Conservation (phyloP, 2,113 vertebrate genomes). For the human (Homo sapiens) region DNA sequence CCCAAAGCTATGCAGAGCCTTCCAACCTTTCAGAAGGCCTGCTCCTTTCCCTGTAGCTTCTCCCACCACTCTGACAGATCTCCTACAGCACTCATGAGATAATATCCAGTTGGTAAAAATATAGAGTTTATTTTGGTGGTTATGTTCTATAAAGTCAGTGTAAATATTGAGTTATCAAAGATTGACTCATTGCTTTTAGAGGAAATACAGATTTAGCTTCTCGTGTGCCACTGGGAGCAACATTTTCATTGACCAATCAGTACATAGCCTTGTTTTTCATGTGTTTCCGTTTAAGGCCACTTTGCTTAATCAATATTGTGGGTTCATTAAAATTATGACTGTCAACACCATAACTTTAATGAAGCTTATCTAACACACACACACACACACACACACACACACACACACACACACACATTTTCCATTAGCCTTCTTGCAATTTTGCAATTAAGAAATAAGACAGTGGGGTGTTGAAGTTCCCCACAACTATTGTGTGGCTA, state of each 20-base stretch:
- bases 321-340: background rate
- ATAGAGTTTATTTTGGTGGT: background rate
- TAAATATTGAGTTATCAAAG: background rate
- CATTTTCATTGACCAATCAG: background rate
- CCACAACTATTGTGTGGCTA: too few relatives aligned
- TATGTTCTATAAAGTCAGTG: background rate
- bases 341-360: background rate
- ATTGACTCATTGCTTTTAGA: background rate
- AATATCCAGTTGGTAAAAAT: background rate
- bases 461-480: background rate
- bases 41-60: too few relatives aligned
- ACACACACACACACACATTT: too few relatives aligned
- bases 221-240: background rate
- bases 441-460: background rate
- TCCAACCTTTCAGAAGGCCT: too few relatives aligned
- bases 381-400: too few relatives aligned
- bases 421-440: background rate
- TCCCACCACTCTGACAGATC: too few relatives aligned
- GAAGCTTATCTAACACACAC: background rate
- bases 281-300: background rate
- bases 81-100: background rate
- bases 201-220: background rate
- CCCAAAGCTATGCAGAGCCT: too few relatives aligned
- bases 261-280: background rate
- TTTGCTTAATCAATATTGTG: background rate